A percentile compares a stretch with the other conserved stretches of the same genome.
Conservation (phyloP, 1,140 invertebrate genomes). For the Drosophila ohnishii region DNA sequence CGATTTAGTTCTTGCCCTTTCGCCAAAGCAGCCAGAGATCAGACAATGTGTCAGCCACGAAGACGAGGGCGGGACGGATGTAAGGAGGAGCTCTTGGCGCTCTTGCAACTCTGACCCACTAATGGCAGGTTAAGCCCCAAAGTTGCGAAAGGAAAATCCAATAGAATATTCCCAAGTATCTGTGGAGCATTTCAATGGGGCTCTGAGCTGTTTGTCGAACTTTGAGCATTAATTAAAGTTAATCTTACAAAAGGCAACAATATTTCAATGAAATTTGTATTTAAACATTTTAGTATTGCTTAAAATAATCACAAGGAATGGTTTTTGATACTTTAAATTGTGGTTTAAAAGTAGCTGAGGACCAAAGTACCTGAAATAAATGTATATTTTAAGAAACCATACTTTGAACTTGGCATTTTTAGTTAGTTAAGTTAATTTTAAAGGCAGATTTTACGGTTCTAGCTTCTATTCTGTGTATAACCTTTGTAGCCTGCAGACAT, state of each 20-base stretch:
- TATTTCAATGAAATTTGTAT: neutral
- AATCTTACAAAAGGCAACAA: neutral
- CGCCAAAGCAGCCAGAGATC: slow-evolving; percentile 27
- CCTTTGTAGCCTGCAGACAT: neutral
- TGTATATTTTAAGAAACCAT: neutral
- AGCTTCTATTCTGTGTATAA: neutral
- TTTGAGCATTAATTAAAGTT: neutral
- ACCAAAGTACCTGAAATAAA: neutral
- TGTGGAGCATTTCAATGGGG: neutral
- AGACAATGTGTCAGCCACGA: slow-evolving; percentile 34
- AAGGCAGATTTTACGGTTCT: neutral
- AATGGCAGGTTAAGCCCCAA: slow-evolving; percentile 43
- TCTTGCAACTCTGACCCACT: slow-evolving; percentile 38
- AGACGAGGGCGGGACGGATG: slow-evolving; percentile 12
- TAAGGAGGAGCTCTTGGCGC: slow-evolving; percentile 14
- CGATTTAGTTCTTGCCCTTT: slow-evolving; percentile 47
- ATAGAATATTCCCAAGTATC: slow-evolving; percentile 25
- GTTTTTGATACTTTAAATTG: neutral
- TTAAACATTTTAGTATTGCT: neutral
- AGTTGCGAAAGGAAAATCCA: slow-evolving; percentile 42
- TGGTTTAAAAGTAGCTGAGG: neutral
- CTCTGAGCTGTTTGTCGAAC: neutral
- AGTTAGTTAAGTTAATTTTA: neutral
- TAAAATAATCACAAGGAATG: neutral
- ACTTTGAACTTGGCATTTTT: neutral